Evolutionary conservation across 2,888 invertebrate species (phyloP).

Genomic region (Sinhomidia bicolor): DNA sequence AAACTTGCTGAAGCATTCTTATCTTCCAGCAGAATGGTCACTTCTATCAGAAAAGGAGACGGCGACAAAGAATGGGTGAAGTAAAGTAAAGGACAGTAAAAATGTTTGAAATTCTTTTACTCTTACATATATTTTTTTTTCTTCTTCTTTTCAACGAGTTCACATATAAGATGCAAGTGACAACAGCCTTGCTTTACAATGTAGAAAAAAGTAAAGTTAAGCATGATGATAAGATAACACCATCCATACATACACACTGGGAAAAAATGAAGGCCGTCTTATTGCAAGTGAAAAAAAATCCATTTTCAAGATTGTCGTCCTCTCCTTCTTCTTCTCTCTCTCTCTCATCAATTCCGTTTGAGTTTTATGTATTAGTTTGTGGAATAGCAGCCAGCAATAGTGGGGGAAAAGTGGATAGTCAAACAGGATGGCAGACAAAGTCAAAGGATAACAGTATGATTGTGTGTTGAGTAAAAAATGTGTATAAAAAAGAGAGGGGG

Average conservation of each 20-base stretch:
- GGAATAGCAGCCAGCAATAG: too few species aligned
- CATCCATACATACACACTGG: too few species aligned
- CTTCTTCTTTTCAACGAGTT: neutral
- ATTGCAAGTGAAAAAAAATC: neutral
- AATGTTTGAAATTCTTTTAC: slow-evolving; percentile 50
- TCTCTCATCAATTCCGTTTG: neutral
- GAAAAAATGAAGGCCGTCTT: neutral
- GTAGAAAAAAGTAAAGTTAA: neutral
- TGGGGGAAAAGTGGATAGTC: neutral
- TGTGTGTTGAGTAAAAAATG: too few species aligned
- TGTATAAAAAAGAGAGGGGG: neutral
- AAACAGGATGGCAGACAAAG: neutral
- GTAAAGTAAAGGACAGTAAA: slow-evolving; percentile 27
- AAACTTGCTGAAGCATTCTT: slow-evolving; percentile 49
- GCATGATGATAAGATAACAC: neutral
- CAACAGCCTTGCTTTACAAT: neutral
- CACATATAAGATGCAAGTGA: neutral
- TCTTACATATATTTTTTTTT: too few species aligned
- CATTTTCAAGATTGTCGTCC: slow-evolving; percentile 14
- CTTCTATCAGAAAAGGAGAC: neutral
- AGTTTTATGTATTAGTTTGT: neutral
- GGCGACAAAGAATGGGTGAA: neutral
- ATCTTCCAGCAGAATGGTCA: slow-evolving; percentile 57
- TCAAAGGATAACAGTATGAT: neutral
- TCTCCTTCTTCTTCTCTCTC: too few species aligned